Base-by-base conservation (phyloP, 2,888 invertebrate species). In the Blastobasis adustella region DNA sequence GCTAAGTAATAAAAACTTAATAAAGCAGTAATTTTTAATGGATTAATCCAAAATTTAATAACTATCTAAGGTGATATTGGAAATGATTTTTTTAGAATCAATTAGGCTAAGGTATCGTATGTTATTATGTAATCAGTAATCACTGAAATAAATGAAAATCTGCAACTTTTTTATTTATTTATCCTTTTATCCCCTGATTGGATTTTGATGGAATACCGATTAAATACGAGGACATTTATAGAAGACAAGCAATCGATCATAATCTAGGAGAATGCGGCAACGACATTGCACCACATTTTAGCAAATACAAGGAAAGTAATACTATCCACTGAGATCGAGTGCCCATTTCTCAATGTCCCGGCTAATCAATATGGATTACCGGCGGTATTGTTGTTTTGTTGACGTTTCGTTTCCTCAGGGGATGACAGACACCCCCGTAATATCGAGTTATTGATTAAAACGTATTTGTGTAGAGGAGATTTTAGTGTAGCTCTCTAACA, bases 11-110 rank as follows among this genome's bases (percentile, higher is more conserved):
- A 73, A 65, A 63, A 23, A 70, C 61, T 63, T 10, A 71, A 61
- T 63, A 69, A 75, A 80, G 76, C 76, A 71, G 77, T 83, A 83
- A 76, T 78, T 82, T 82, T 79, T 81, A 83, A 82, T 76, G 84
- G 81, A 82, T 79, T 82, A 82, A 80, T 85, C 80, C 77, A 75
- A 79, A 79, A 71, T 79, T 79, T 77, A 82, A 79, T 82, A 82
- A 84, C 71, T 86, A 86, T 79, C 62, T 86, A 87, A 87, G 87
- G 79, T 82, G 84, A 86, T 86, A 87, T 86, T 86, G 87, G 86
- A 87, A 87, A 85, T 86, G 87, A 86, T 86, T 87, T 88, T 88
- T 88, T 85, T 87, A 87, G 88, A 83, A 83, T 87, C 85, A 87
- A 23, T 77, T 87, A 88, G 87, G 62, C 61, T 87, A 88, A 88